Evolutionary conservation across 2,113 vertebrate genomes (phyloP).

Genomic region (Amblyornis subalaris): DNA sequence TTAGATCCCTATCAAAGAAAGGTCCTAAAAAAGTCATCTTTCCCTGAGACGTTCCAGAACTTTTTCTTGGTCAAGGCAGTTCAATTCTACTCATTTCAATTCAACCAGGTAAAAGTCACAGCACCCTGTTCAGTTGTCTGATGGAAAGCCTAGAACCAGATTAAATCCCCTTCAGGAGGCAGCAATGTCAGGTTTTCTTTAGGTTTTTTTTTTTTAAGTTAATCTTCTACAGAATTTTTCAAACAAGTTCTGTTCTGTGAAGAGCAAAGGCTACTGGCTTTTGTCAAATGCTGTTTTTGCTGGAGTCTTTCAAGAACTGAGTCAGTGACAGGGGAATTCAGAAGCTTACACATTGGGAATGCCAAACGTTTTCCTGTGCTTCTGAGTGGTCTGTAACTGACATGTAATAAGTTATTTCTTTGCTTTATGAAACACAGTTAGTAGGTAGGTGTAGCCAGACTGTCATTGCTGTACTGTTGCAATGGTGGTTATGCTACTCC

Average conservation of each 20-base stretch:
- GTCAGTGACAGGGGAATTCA: not conserved
- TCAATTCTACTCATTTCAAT: not conserved
- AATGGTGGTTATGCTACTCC: not conserved
- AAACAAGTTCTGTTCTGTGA: not conserved
- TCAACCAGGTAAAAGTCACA: not conserved
- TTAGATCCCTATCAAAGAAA: not conserved
- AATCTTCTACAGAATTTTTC: not conserved
- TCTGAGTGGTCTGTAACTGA: not conserved
- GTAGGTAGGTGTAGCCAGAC: not conserved
- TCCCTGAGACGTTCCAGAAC: accelerated
- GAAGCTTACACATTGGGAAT: not conserved
- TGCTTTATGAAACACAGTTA: not conserved
- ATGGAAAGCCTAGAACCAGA: not conserved
- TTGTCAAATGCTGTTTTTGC: not conserved
- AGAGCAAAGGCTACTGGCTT: not conserved
- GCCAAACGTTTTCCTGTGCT: not conserved
- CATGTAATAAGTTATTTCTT: not conserved
- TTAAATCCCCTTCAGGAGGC: not conserved
- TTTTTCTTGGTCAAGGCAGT: not conserved
- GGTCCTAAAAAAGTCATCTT: not conserved
- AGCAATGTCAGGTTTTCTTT: not conserved
- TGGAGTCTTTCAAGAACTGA: not conserved
- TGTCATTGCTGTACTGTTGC: not conserved
- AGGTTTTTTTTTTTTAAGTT: not conserved
- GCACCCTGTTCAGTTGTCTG: not conserved